phyloP scores from a whole-genome alignment of 2,888 invertebrate genomes.

The Machimus atricapillus region DNA sequence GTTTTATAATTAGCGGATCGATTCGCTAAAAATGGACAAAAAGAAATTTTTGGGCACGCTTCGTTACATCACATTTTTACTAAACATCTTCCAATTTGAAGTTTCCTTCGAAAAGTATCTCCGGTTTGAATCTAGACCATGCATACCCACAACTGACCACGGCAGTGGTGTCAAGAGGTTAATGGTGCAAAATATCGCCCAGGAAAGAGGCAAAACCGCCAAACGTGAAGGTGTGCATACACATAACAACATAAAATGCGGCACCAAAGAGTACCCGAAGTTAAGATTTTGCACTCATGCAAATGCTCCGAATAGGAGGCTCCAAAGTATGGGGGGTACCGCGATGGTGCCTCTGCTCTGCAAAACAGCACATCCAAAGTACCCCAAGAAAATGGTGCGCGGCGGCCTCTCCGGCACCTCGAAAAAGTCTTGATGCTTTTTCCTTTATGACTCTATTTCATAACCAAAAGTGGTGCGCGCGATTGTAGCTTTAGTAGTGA shows the following conservation, averaged over 20 bases:
- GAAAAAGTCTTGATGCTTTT: constrained; percentile 32
- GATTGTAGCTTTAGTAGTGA: constrained; percentile 1
- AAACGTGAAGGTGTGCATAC: constrained; percentile 7
- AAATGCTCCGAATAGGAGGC: not conserved
- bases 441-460: constrained; percentile 35
- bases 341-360: not conserved
- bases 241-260: not conserved
- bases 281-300: not conserved
- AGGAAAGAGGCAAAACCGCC: not conserved
- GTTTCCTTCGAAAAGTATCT: constrained; percentile 2
- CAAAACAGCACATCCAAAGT: not conserved
- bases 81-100: not conserved
- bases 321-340: not conserved
- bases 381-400: not conserved
- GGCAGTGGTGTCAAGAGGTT: constrained; percentile 1
- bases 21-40: not conserved
- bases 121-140: not conserved
- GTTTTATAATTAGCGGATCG: not conserved
- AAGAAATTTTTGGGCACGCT: constrained; percentile 9
- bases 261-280: not conserved
- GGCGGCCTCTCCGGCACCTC: not conserved
- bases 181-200: not conserved
- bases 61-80: not conserved
- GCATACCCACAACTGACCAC: not conserved
- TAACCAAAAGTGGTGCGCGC: constrained; percentile 11